Conservation (phyloP, 2,888 invertebrate genomes). For the Amphiduros pacificus region DNA sequence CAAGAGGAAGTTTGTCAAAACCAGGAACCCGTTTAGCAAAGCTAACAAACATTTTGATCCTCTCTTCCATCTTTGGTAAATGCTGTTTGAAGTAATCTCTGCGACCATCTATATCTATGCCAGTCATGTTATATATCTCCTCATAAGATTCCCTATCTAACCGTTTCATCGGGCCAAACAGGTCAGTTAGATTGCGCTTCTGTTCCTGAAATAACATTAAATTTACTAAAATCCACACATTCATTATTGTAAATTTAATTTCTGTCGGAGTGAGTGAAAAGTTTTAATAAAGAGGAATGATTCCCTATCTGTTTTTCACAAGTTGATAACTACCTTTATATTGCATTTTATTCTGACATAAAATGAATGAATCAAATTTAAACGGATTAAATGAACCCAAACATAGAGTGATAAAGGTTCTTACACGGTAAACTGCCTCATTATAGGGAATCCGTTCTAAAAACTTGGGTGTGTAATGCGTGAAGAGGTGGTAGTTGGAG, state of each 20-base stretch:
- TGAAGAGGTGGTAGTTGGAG: too few relatives aligned
- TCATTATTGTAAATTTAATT: too few relatives aligned
- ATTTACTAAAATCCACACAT: too few relatives aligned
- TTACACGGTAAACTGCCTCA: conserved; percentile 33
- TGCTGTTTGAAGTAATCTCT: conserved; percentile 38
- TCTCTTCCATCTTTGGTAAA: conserved; percentile 44
- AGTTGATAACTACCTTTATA: too few relatives aligned
- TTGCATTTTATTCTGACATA: too few relatives aligned
- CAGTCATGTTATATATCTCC: conserved; percentile 50
- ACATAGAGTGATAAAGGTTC: neutral
- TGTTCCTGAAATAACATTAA: conserved; percentile 42
- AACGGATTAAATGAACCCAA: too few relatives aligned
- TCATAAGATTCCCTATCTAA: conserved; percentile 47
- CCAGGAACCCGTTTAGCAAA: conserved; percentile 54
- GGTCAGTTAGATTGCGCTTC: conserved; percentile 34
- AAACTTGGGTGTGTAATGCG: conserved; percentile 34
- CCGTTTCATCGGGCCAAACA: conserved; percentile 47
- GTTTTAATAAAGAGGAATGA: too few relatives aligned
- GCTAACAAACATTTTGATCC: conserved; percentile 44
- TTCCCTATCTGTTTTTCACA: too few relatives aligned
- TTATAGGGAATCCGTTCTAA: conserved; percentile 31
- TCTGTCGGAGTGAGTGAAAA: too few relatives aligned
- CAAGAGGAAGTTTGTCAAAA: conserved; percentile 44
- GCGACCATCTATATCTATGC: conserved; percentile 52
- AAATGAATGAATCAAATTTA: too few relatives aligned